Evolutionary conservation across 2,888 invertebrate species (phyloP).

Genomic region (Catocala nupta): DNA sequence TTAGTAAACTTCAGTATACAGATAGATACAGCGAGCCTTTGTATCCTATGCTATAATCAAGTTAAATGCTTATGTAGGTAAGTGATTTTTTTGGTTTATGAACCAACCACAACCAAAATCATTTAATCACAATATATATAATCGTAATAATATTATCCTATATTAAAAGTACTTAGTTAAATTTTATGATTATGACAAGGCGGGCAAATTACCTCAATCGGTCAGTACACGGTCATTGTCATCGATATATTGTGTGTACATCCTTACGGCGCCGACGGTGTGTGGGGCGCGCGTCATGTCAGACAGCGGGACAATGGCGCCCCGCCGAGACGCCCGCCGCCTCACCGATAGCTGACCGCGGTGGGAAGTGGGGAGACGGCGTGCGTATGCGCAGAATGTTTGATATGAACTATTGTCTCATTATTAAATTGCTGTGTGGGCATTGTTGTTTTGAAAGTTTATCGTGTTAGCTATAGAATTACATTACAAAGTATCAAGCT

Average conservation of each 20-base stretch:
- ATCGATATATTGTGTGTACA: slow-evolving; percentile 20
- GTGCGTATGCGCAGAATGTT: slow-evolving; percentile 31
- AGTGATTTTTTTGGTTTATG: too few relatives aligned
- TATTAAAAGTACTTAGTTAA: too few relatives aligned
- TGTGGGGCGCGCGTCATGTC: slow-evolving; percentile 73
- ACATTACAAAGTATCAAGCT: too few relatives aligned
- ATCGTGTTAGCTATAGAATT: not conserved
- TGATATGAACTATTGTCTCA: slow-evolving; percentile 15
- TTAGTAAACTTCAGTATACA: too few relatives aligned
- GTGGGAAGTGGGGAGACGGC: slow-evolving; percentile 5
- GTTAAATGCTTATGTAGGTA: too few relatives aligned
- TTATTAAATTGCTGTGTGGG: not conserved
- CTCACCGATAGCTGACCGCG: slow-evolving; percentile 12
- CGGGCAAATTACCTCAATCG: not conserved
- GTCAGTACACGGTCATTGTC: not conserved
- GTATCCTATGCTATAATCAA: too few relatives aligned
- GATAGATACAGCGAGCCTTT: too few relatives aligned
- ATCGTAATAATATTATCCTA: too few relatives aligned
- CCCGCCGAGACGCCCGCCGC: slow-evolving; percentile 67
- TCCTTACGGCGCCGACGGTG: slow-evolving; percentile 48
- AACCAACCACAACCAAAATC: too few relatives aligned
- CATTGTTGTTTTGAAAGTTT: not conserved
- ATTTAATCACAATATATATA: too few relatives aligned
- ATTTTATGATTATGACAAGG: too few relatives aligned
- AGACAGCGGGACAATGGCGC: slow-evolving; percentile 79